Evolutionary conservation across 2,113 vertebrate species (phyloP), one percentile per base, ranked within the genome.

Genomic region (Enhydra lutris): DNA sequence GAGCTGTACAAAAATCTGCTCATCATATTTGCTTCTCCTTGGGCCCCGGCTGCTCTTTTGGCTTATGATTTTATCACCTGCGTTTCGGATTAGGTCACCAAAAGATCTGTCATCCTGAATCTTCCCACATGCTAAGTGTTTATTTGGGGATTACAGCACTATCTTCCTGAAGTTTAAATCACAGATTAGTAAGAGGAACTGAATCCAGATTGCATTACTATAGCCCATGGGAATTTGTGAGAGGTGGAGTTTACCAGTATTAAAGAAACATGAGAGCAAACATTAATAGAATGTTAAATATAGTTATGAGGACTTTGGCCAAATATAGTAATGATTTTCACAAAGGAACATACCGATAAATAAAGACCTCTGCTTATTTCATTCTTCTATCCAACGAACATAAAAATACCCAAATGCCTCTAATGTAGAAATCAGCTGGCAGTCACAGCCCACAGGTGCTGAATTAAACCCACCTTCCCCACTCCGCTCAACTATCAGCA

Each of bases 251-350:
- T 85, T 67, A 97, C 55, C 31, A 73, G 69, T 50, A 95, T 26
- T 45, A 69, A 88, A 57, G 42, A 81, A 96, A 83, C 18, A 88
- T 24, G 29, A 91, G 79, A 85, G 23, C 82, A 93, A 88, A 91
- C 12, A 74, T 24, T 34, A 42, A 80, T 1, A 86, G 63, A 57
- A 36, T 61, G 45, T 81, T 94, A 69, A 86, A 94, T n/a, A 94
- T 3, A 91, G 59, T 73, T 57, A 78, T 42, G 81, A 82, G 50
- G 55, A 95, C 69, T 89, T 61, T 39, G 34, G 69, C 76, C 89
- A 93, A 93, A 97, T 74, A 87, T 52, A 79, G 76, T 80, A 83
- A 96, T 92, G 26, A 78, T 55, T 94, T 96, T 86, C 81, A 84
- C 73, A 94, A 74, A 84, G 74, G 24, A 94, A 88, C 42, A 84